Evolutionary conservation across 2,888 invertebrate genomes (phyloP), one percentile per base, ranked within the genome.

Genomic region (Drosophila limbata): DNA sequence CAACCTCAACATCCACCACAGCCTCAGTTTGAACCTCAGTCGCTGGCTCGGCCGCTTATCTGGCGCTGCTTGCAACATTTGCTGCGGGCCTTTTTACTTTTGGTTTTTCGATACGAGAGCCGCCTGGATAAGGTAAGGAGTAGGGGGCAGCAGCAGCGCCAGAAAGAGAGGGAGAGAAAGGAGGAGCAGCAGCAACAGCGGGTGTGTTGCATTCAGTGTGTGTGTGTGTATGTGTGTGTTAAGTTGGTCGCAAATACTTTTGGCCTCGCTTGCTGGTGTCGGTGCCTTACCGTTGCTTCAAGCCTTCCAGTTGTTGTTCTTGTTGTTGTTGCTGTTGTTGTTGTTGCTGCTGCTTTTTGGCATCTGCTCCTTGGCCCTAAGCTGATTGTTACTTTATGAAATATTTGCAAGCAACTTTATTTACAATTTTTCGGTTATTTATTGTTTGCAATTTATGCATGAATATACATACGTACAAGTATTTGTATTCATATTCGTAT

Each of bases 391-490:
- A 78, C 86, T 80, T 88, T 89, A 78, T 86, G 86, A 89, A 89
- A 88, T 90, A 90, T 89, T 90, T 90, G 86, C 82, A 81, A 75
- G 89, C 88, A 88, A 84, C 89, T 88, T 82, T 84, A 88, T 89
- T 89, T 90, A 89, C 88, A 89, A 89, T 89, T 89, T 90, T 88
- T 89, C 81, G 77, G 89, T 89, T 89, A 88, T 89, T 90, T 89
- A 89, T 89, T 89, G 86, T 88, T 89, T 81, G 88, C 86, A 87
- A 90, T 90, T 88, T 89, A 79, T 85, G 90, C 90, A 82, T 74
- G 79, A 73, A 73, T 79, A 71, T 73, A 51, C 64, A 59, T 47
- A 25, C 6, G 25, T 25, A 25, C 6, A 6, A 5, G 25, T 25
- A 73, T 61, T 61, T 60, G 39, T 28, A 73, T 61, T 65, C 56